A percentile compares a stretch with the other conserved stretches of the same genome.
Evolutionary conservation across 2,113 vertebrate genomes (phyloP).

Genomic region (Plotosus lineatus): DNA sequence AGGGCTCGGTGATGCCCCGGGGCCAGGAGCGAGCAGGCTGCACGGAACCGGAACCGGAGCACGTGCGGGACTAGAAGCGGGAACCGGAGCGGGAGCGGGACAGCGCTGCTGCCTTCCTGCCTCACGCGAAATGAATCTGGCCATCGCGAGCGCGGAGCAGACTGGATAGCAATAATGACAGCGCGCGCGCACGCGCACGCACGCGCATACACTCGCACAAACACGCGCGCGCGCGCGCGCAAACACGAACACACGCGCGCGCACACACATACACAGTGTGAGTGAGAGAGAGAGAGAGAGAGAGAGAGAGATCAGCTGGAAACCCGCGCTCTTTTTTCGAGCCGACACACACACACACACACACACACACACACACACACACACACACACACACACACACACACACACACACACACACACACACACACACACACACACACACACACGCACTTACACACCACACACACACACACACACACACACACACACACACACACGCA

Average conservation of each 20-base stretch:
- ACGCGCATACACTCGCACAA: slow-evolving; percentile 56
- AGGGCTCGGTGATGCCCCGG: slow-evolving; percentile 72
- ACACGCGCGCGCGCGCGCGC: slow-evolving; percentile 10
- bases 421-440: slow-evolving; percentile 68
- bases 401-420: too few relatives aligned
- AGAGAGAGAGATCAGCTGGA: slow-evolving; percentile 79
- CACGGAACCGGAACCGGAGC: slow-evolving; percentile 72
- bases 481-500: slow-evolving; percentile 27
- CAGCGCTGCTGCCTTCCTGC: slow-evolving; percentile 80
- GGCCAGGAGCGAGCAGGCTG: slow-evolving; percentile 77
- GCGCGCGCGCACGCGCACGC: slow-evolving; percentile 54
- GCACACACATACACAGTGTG: slow-evolving; percentile 58
- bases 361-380: slow-evolving; percentile 61
- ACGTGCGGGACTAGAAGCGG: slow-evolving; percentile 71
- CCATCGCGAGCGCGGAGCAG: slow-evolving; percentile 87
- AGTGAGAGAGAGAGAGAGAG: slow-evolving; percentile 72
- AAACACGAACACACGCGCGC: not conserved
- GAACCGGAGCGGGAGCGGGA: slow-evolving; percentile 73
- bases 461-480: slow-evolving; percentile 68
- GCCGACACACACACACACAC: slow-evolving; percentile 68
- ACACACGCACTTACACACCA: slow-evolving; percentile 61
- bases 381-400: not conserved
- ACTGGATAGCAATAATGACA: slow-evolving; percentile 83
- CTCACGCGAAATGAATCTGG: slow-evolving; percentile 92
- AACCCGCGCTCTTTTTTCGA: slow-evolving; percentile 78